Percentiles rank a stretch among this genome's conserved stretches.
Evolutionary conservation across 2,113 vertebrate genomes (phyloP).

Genomic region (Ailurus styani): DNA sequence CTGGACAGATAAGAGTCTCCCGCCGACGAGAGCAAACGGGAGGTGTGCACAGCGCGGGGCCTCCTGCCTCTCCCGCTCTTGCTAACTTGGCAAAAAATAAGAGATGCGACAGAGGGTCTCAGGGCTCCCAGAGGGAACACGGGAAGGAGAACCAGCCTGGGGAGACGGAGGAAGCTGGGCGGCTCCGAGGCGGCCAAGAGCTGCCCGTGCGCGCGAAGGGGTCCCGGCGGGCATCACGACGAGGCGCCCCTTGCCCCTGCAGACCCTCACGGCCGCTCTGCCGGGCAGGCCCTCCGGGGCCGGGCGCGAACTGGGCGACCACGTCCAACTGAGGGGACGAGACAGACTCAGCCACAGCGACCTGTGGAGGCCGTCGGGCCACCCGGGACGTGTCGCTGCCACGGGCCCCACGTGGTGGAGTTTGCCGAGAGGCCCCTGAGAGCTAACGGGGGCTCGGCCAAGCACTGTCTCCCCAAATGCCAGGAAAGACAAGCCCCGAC

Average conservation of each 20-base stretch:
- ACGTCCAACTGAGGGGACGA: not conserved
- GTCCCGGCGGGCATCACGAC: not conserved
- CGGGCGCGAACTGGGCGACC: not conserved
- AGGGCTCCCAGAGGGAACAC: not conserved
- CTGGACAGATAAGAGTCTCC: not conserved
- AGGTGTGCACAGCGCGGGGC: not conserved
- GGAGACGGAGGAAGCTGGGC: not conserved
- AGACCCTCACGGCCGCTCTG: rapidly evolving
- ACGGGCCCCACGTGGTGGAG: rapidly evolving
- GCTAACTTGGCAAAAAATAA: not conserved
- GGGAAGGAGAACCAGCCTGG: not conserved
- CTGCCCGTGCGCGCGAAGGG: not conserved
- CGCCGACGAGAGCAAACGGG: rapidly evolving
- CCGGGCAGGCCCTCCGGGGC: not conserved
- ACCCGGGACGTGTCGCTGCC: rapidly evolving
- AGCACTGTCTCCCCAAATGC: not conserved
- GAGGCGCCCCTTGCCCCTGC: rapidly evolving
- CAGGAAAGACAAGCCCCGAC: not conserved
- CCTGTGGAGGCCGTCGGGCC: rapidly evolving
- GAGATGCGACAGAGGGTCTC: not conserved
- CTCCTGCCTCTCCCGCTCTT: not conserved
- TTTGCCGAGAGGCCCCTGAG: not conserved
- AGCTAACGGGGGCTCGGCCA: rapidly evolving
- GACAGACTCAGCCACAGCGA: not conserved
- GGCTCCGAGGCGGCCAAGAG: not conserved